Evolutionary conservation across 2,113 vertebrate species (phyloP).

Genomic region (Ailuropoda melanoleuca): DNA sequence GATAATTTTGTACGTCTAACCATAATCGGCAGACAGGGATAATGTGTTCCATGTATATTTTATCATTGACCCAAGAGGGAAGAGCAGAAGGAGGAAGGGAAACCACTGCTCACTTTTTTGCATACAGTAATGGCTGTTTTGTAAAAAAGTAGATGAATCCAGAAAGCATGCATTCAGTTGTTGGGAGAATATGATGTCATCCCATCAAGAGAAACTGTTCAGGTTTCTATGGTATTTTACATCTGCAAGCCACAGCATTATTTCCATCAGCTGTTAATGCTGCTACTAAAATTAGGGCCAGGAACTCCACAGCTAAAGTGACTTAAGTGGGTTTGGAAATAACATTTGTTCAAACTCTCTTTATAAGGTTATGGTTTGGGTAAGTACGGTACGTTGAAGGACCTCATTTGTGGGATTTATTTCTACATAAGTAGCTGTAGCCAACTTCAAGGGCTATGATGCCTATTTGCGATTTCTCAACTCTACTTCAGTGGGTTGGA

Average conservation of each 20-base stretch:
- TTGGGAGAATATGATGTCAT: background rate
- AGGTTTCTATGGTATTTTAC: background rate
- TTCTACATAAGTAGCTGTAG: background rate
- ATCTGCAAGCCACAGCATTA: background rate
- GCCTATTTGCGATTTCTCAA: constrained; percentile 21
- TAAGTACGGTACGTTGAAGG: background rate
- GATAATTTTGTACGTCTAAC: constrained; percentile 64
- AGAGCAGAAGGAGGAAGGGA: background rate
- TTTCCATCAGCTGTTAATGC: background rate
- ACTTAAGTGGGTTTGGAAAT: background rate
- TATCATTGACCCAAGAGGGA: constrained; percentile 48
- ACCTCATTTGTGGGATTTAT: background rate
- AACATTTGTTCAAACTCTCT: background rate
- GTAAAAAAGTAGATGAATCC: background rate
- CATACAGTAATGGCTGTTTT: background rate
- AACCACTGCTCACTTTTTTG: background rate
- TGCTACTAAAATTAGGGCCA: constrained; percentile 2
- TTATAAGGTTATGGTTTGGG: background rate
- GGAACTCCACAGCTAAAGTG: background rate
- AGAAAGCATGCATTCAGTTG: background rate
- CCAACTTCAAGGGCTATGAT: background rate
- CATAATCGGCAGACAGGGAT: constrained; percentile 67
- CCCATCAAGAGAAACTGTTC: background rate
- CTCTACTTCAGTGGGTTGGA: background rate
- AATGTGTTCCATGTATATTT: constrained; percentile 50